Percentiles rank a stretch among this genome's conserved stretches.
Conservation (phyloP, 2,797 vertebrate species). For the Myiotriccus ornatus region DNA sequence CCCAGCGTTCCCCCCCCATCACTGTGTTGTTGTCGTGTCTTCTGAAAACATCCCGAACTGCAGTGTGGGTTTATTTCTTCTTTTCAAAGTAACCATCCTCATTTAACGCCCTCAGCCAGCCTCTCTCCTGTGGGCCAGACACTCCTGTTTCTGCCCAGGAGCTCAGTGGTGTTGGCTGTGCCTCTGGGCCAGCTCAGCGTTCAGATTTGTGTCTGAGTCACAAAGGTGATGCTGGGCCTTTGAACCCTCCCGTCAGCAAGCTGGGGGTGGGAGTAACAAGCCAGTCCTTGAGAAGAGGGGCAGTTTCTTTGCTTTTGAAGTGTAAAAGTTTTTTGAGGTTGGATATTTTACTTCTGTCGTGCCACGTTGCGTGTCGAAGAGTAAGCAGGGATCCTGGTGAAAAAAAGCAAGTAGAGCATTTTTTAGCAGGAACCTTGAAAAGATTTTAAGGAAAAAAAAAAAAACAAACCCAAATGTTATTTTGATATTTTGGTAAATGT, state of each 20-base stretch:
- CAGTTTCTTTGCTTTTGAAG: background rate
- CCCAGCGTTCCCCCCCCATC: rapidly evolving
- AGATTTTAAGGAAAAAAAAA: background rate
- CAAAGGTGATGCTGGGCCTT: background rate
- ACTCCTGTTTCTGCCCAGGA: no score
- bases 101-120: background rate
- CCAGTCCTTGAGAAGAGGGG: background rate
- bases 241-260: background rate
- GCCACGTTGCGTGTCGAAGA: rapidly evolving
- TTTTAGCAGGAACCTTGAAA: background rate
- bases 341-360: background rate
- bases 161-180: no score
- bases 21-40: background rate
- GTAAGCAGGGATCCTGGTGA: background rate
- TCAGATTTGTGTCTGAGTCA: background rate
- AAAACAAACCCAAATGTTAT: no score
- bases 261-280: background rate
- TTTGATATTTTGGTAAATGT: background rate
- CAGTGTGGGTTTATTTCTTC: background rate
- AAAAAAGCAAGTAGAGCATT: background rate
- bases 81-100: background rate
- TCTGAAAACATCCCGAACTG: background rate
- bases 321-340: background rate
- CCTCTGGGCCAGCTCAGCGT: no score
- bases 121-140: no score